Evolutionary conservation across 2,797 vertebrate genomes (phyloP).

Genomic region (Danio tinwini): DNA sequence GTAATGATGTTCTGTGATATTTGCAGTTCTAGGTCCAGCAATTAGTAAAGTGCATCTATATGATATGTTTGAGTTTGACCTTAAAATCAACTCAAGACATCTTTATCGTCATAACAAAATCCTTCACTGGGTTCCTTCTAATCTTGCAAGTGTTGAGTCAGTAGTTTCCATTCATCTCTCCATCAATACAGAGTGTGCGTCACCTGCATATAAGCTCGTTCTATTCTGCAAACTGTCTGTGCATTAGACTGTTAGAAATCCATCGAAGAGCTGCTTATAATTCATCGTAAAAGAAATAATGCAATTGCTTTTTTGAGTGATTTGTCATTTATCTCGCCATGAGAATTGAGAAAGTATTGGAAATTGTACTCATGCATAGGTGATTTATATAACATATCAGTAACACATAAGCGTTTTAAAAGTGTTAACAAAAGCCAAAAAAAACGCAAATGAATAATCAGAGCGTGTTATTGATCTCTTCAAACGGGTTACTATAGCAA

Average conservation of each 20-base stretch:
- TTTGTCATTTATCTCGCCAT: too few relatives aligned
- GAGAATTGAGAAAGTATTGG: too few relatives aligned
- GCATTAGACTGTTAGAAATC: not conserved
- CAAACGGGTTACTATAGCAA: slow-evolving; percentile 5
- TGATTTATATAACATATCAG: too few relatives aligned
- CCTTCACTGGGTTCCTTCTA: slow-evolving; percentile 35
- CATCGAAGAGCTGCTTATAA: not conserved
- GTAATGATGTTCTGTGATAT: too few relatives aligned
- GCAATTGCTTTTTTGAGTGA: not conserved
- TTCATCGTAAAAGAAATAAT: not conserved
- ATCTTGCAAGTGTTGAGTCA: slow-evolving; percentile 59
- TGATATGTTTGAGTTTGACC: not conserved
- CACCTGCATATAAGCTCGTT: slow-evolving; percentile 17
- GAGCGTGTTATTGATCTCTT: not conserved
- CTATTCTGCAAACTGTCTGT: slow-evolving; percentile 17
- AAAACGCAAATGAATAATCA: not conserved
- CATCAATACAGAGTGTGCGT: slow-evolving; percentile 28
- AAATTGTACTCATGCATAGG: too few relatives aligned
- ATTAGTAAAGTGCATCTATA: too few relatives aligned
- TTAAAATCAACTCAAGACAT: not conserved
- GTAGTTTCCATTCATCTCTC: slow-evolving; percentile 53
- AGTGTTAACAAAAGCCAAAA: not conserved
- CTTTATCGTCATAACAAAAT: slow-evolving; percentile 23
- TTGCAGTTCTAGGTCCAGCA: too few relatives aligned
- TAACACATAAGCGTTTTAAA: not conserved